A percentile compares a stretch with the other conserved stretches of the same genome.
These are phyloP conservation scores for Ciconia boyciana DNA, from an alignment of 2,113 vertebrate genomes.

Conservation along the genomic window DNA sequence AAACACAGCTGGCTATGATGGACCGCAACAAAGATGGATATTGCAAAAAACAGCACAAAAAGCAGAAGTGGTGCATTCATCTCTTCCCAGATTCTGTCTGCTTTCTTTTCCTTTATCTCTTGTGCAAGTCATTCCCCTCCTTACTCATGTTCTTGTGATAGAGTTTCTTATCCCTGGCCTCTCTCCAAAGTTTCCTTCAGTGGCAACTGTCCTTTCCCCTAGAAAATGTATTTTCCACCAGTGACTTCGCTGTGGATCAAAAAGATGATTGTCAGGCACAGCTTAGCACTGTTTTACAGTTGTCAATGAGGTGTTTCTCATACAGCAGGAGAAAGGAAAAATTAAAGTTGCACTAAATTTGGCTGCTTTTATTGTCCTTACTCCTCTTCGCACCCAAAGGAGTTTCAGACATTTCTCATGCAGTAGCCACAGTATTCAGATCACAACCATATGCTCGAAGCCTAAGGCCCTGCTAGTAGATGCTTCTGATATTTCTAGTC, in stretches of 20 bases:
- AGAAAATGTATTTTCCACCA: not conserved
- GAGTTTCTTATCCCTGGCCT: not conserved
- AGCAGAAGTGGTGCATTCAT: not conserved
- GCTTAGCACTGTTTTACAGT: not conserved
- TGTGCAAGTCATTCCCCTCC: not conserved
- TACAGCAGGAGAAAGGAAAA: not conserved
- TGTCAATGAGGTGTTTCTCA: not conserved
- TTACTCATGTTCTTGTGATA: not conserved
- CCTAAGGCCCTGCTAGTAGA: not conserved
- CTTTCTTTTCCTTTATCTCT: not conserved
- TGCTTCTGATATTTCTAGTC: not conserved
- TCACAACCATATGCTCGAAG: accelerated
- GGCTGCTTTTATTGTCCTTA: not conserved
- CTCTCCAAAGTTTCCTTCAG: not conserved
- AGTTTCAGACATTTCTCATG: not conserved
- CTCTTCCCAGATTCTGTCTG: not conserved
- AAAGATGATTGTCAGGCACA: not conserved
- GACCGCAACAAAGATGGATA: not conserved
- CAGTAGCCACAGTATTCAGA: not conserved
- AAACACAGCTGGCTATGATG: accelerated
- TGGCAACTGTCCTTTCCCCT: not conserved
- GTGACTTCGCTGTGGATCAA: not conserved
- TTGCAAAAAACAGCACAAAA: not conserved
- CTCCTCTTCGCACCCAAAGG: not conserved
- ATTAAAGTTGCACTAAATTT: not conserved